Percentiles rank a stretch among this genome's conserved stretches.
These are phyloP conservation scores for Lineus longissimus DNA, from an alignment of 1,140 invertebrate species.

Conservation along the genomic window DNA sequence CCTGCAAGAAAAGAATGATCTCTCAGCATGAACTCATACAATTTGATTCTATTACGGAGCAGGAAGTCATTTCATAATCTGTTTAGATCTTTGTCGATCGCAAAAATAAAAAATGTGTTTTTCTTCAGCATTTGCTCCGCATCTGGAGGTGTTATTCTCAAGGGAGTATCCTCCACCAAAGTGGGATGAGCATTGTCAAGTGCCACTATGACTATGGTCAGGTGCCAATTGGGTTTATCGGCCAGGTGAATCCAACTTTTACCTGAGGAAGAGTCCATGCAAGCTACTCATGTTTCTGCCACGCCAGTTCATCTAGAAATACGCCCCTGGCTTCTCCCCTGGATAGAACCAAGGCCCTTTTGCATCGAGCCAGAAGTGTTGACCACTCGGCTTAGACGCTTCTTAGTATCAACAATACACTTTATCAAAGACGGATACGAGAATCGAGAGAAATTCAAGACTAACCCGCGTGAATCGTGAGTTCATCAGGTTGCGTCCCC, in stretches of 20 bases:
- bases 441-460: neutral
- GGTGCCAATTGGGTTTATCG: no score
- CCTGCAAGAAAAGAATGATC: constrained; percentile 57
- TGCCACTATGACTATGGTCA: no score
- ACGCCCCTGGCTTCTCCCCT: no score
- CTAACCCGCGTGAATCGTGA: constrained; percentile 72
- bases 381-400: neutral
- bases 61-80: neutral
- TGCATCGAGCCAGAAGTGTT: neutral
- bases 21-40: constrained; percentile 8
- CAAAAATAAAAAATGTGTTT: neutral
- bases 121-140: no score
- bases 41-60: neutral
- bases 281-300: no score
- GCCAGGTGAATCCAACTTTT: no score
- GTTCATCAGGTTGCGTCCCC: constrained; percentile 82
- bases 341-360: no score
- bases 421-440: neutral
- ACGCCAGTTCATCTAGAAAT: no score
- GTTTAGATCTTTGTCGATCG: neutral
- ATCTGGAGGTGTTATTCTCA: neutral
- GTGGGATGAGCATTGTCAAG: neutral
- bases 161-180: neutral
- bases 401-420: neutral
- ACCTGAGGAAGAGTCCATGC: no score